Evolutionary conservation across 2,797 vertebrate genomes (phyloP).

Genomic region (Cynopterus sphinx): DNA sequence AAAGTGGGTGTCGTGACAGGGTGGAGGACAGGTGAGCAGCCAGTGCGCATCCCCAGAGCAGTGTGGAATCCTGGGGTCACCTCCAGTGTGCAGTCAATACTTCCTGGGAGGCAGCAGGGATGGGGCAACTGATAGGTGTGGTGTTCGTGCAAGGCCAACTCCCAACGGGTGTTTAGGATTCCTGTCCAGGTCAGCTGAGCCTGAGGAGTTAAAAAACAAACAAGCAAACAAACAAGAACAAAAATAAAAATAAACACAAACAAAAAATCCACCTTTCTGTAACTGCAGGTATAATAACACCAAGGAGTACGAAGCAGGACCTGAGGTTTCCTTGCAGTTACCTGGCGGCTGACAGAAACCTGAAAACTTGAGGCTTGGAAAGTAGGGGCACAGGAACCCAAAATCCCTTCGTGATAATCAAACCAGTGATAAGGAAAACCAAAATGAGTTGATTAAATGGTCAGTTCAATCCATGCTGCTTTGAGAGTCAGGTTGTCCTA

Average conservation of each 20-base stretch:
- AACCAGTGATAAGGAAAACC: background rate
- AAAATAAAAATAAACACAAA: background rate
- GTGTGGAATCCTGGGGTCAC: background rate
- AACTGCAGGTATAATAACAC: background rate
- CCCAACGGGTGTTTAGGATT: background rate
- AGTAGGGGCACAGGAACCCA: background rate
- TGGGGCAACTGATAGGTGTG: too few species aligned
- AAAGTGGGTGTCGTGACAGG: background rate
- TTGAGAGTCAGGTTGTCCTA: background rate
- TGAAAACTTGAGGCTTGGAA: background rate
- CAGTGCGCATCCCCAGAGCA: background rate
- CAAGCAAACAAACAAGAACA: background rate
- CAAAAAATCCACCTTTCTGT: background rate
- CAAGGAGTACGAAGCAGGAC: background rate
- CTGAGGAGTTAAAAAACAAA: background rate
- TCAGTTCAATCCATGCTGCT: background rate
- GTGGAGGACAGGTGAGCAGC: background rate
- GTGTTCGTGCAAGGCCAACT: background rate
- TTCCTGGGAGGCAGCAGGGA: background rate
- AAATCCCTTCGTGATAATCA: background rate
- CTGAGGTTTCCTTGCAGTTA: background rate
- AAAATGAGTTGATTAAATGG: background rate
- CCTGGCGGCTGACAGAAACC: background rate
- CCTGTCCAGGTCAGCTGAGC: background rate
- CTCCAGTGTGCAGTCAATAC: fast-evolving